Evolutionary conservation across 37 sponge, comb jelly and placozoan genomes (phyloP).

Genomic region (Chondrosia reniformis): DNA sequence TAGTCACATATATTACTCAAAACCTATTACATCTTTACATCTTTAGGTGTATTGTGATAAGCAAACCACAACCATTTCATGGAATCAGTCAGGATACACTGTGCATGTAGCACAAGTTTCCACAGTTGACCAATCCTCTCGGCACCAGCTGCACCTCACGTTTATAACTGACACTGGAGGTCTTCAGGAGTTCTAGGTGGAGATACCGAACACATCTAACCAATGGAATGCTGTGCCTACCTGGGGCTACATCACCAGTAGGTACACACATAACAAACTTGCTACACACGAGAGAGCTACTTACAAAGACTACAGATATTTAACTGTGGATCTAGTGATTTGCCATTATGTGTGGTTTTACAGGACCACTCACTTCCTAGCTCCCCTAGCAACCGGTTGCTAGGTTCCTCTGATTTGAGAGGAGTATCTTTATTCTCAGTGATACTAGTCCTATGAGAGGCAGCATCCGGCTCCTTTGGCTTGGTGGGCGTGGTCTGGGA

Average conservation of each 20-base stretch:
- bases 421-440: background rate
- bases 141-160: conserved; percentile 38
- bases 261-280: too few relatives aligned
- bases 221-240: too few relatives aligned
- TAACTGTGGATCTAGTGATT: too few relatives aligned
- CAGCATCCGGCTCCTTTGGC: background rate
- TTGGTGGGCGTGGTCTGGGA: background rate
- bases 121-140: conserved; percentile 83
- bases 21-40: too few relatives aligned
- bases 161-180: conserved; percentile 23
- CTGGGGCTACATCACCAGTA: too few relatives aligned
- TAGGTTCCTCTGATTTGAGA: background rate
- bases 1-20: background rate
- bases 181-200: too few relatives aligned
- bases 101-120: conserved; percentile 85
- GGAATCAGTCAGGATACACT: conserved; percentile 81
- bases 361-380: conserved; percentile 1
- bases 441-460: background rate
- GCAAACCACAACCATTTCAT: too few relatives aligned
- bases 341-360: too few relatives aligned
- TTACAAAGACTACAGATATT: too few relatives aligned
- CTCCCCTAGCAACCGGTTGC: background rate
- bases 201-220: too few relatives aligned
- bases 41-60: too few relatives aligned
- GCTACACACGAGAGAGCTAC: too few relatives aligned